phyloP scores from a whole-genome alignment of 2,113 vertebrate species.

The Gracilinanus agilis region DNA sequence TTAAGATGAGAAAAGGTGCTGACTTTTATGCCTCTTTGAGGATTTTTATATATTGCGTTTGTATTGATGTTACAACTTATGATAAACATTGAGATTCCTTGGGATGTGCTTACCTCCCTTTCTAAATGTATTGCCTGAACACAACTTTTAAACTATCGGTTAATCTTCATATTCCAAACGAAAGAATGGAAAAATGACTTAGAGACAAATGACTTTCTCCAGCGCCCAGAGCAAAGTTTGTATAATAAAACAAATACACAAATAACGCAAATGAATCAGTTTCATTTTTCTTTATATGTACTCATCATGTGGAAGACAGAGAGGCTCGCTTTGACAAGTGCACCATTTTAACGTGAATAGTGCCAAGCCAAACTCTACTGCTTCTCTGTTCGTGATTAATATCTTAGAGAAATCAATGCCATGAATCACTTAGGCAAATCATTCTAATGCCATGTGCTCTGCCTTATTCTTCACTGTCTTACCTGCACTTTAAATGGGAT shows the following conservation, averaged over 20 bases:
- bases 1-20: conserved; percentile 46
- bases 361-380: conserved; percentile 48
- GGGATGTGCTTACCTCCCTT: conserved; percentile 31
- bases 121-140: conserved; percentile 55
- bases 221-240: conserved; percentile 48
- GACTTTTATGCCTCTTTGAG: conserved; percentile 45
- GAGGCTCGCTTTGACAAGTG: conserved; percentile 43
- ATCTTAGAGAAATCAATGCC: conserved; percentile 60
- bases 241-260: conserved; percentile 51
- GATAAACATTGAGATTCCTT: conserved; percentile 52
- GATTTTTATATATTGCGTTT: conserved; percentile 33
- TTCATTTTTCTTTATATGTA: conserved; percentile 42
- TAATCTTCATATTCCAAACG: conserved; percentile 68
- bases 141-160: conserved; percentile 60
- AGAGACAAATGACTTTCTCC: conserved; percentile 64
- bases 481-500: conserved; percentile 57
- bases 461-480: conserved; percentile 54
- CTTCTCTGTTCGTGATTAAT: conserved; percentile 59
- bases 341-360: conserved; percentile 54
- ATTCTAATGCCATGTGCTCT: conserved; percentile 33
- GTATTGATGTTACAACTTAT: conserved; percentile 59
- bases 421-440: conserved; percentile 72
- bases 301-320: conserved; percentile 35
- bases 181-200: conserved; percentile 56
- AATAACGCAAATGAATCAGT: conserved; percentile 68